phyloP scores from a whole-genome alignment of 1,140 invertebrate species.

The Ditylenchus dipsaci region DNA sequence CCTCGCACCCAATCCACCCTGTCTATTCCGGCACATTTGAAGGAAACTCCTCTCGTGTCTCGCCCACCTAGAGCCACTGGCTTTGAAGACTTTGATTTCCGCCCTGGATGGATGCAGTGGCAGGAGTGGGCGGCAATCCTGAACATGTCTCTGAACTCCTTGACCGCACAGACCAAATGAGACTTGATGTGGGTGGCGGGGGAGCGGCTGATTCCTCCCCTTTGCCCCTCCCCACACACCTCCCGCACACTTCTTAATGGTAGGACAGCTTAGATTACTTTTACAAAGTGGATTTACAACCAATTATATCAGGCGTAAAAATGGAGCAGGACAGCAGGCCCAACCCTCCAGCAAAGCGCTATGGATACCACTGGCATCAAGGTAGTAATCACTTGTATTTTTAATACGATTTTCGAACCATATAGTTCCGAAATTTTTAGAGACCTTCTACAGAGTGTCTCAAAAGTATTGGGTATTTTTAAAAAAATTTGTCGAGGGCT shows the following conservation, averaged over 20 bases:
- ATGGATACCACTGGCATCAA: too few relatives aligned
- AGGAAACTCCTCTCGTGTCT: conserved; percentile 29
- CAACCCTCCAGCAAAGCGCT: too few relatives aligned
- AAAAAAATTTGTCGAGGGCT: too few relatives aligned
- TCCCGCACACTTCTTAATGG: not conserved
- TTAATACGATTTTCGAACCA: too few relatives aligned
- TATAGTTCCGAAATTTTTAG: too few relatives aligned
- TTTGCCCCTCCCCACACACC: not conserved
- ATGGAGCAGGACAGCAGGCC: not conserved
- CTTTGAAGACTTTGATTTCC: conserved; percentile 56
- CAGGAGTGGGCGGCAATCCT: conserved; percentile 14
- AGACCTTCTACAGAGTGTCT: too few relatives aligned
- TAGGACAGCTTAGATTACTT: not conserved
- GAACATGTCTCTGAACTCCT: conserved; percentile 48
- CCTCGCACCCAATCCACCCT: conserved; percentile 49
- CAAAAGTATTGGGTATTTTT: too few relatives aligned
- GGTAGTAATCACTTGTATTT: too few relatives aligned
- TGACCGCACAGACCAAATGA: conserved; percentile 44
- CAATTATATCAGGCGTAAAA: not conserved
- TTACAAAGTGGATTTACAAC: not conserved
- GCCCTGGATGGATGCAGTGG: conserved; percentile 39
- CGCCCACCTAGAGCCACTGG: conserved; percentile 41
- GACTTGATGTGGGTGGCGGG: conserved; percentile 1
- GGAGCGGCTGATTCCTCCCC: not conserved
- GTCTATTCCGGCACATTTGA: conserved; percentile 31